Percentiles rank a stretch among this genome's conserved stretches.
These are phyloP conservation scores for Actinernus sp. DNA, from an alignment of 92 coral and sea anemone genomes.

Conservation along the genomic window DNA sequence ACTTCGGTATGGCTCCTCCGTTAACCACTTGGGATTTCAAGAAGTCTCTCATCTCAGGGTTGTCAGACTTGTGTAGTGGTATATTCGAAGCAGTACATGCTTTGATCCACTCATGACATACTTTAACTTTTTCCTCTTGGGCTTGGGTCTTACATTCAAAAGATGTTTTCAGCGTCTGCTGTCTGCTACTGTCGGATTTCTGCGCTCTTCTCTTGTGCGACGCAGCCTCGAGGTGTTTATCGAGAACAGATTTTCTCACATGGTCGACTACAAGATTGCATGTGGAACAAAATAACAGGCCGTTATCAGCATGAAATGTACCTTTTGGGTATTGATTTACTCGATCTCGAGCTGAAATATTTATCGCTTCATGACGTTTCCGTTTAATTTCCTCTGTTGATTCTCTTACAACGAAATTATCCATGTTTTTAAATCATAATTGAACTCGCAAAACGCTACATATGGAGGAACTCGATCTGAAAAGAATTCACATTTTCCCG, in stretches of 20 bases:
- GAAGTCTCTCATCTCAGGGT: conserved; percentile 29
- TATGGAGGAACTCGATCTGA: too few relatives aligned
- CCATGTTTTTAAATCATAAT: too few relatives aligned
- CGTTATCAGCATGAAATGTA: conserved; percentile 30
- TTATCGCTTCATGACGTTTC: too few relatives aligned
- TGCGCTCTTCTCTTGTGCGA: conserved; percentile 11
- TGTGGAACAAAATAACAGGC: conserved; percentile 46
- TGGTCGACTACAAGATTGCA: conserved; percentile 48
- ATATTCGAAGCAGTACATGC: conserved; percentile 62
- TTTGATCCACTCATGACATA: conserved; percentile 66
- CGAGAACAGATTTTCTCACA: conserved; percentile 20
- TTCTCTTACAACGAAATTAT: too few relatives aligned
- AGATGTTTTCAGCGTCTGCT: conserved; percentile 43
- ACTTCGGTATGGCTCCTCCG: conserved; percentile 60
- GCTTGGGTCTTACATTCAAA: conserved; percentile 22
- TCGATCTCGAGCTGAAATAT: conserved; percentile 22
- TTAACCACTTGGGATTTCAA: conserved; percentile 38
- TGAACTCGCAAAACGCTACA: too few relatives aligned
- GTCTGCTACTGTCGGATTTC: conserved; percentile 11
- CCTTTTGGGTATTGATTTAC: conserved; percentile 25
- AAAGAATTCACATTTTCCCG: too few relatives aligned
- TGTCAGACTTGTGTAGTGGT: conserved; percentile 65
- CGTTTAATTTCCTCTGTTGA: too few relatives aligned
- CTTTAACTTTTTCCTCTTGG: conserved; percentile 40
- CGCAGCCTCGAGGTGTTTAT: conserved; percentile 28